These are phyloP conservation scores for Neoitamus cyanurus DNA, from an alignment of 2,888 invertebrate species.

Conservation along the genomic window DNA sequence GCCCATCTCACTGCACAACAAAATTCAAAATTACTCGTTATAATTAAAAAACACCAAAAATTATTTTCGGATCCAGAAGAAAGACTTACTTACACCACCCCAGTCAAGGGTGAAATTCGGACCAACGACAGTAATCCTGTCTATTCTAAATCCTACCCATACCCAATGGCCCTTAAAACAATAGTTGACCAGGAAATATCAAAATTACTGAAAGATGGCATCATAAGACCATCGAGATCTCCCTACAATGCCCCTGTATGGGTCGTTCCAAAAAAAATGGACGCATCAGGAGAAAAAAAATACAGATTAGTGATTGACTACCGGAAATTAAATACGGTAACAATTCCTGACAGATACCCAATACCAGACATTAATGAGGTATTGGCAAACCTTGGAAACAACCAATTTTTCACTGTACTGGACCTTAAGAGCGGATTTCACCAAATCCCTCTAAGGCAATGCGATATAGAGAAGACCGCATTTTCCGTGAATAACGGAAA, in stretches of 20 bases:
- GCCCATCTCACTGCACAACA: not conserved
- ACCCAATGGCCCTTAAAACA: slow-evolving; percentile 19
- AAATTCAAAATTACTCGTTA: not conserved
- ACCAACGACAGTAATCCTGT: slow-evolving; percentile 4
- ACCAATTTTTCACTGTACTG: slow-evolving; percentile 32
- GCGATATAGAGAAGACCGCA: slow-evolving; percentile 38
- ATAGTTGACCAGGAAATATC: slow-evolving; percentile 26
- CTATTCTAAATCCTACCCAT: slow-evolving; percentile 38
- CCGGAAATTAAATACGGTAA: slow-evolving; percentile 24
- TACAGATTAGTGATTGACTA: slow-evolving; percentile 45
- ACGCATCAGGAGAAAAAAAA: slow-evolving; percentile 47
- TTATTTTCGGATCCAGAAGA: slow-evolving; percentile 19
- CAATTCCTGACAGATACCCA: slow-evolving; percentile 17
- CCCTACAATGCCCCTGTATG: slow-evolving; percentile 51
- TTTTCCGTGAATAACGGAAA: slow-evolving; percentile 42
- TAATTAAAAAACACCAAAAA: not conserved
- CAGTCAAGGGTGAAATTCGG: slow-evolving; percentile 6
- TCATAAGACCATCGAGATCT: slow-evolving; percentile 51
- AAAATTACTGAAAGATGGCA: slow-evolving; percentile 38
- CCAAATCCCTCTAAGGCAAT: slow-evolving; percentile 45
- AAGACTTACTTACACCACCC: not conserved
- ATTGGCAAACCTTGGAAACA: slow-evolving; percentile 35
- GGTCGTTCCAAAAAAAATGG: slow-evolving; percentile 43
- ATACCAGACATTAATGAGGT: no score
- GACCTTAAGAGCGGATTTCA: slow-evolving; percentile 50